Evolutionary conservation across 2,113 vertebrate genomes (phyloP), one percentile per base, ranked within the genome.

Genomic region (Gopherus flavomarginatus): DNA sequence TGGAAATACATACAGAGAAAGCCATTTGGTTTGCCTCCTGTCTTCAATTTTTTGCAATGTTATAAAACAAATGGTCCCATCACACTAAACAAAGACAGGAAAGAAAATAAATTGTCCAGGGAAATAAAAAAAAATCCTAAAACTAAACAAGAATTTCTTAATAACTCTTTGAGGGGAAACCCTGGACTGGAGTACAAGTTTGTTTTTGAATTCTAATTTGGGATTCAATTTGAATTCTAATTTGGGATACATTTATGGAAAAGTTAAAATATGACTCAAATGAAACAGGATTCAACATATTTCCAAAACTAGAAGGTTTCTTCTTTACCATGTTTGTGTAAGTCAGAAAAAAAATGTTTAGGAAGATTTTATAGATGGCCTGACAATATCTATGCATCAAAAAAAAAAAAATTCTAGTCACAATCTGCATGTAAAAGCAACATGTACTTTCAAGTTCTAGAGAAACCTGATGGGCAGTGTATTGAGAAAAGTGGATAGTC

Each of bases 91-190:
- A 59, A 62, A 86, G 17, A 49, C 59, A 10, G 79, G 53, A 75
- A 52, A 53, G 35, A 62, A 81, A 2, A 38, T 19, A 75, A 72
- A 75, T 22, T 1, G 56, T 8, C 8, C n/a, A 59, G 77, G 29
- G 65, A 92, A 90, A 90, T 3, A 77, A 6, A 53, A 91, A 44
- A 44, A 42, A 26, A 44, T 17, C 80, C 16, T 84, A 24, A 89
- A 95, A 90, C 31, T 35, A 92, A 89, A 14, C 85, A 96, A 94
- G 95, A 95, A 91, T 90, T 62, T 56, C 8, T 4, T 0, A 24
- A 31, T 2, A 5, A 81, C 42, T 27, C 88, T 24, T 9, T 19
- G 54, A 38, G 49, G 26, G 27, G 17, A 6, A 3, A 29, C 9
- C 22, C 50, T 19, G 4, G 52, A 52, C 11, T 6, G 62, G 87